These are phyloP conservation scores for Arrhopalites spinosus DNA, from an alignment of 2,888 invertebrate genomes.

Conservation along the genomic window DNA sequence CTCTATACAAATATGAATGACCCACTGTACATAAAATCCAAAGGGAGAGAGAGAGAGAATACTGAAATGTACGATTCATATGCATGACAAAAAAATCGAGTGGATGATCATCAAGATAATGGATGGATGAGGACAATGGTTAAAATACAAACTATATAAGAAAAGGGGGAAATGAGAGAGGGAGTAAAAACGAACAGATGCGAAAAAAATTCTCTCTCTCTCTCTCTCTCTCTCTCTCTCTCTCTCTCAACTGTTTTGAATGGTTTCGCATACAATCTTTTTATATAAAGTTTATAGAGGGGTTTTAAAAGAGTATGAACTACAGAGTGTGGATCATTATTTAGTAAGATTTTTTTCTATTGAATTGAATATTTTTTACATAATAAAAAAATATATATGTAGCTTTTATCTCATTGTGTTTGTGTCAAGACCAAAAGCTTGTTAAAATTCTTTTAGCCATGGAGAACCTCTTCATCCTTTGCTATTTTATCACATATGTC, in stretches of 20 bases:
- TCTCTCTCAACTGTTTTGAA: neutral
- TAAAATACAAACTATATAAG: neutral
- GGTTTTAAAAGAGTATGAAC: neutral
- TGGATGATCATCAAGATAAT: neutral
- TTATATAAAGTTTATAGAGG: neutral
- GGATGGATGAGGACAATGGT: slow-evolving; percentile 2
- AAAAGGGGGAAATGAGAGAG: neutral
- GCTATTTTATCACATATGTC: no score
- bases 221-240: neutral
- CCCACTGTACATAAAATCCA: neutral
- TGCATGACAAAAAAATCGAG: neutral
- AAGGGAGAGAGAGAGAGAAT: neutral
- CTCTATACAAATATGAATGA: no score
- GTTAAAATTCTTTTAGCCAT: slow-evolving; percentile 32
- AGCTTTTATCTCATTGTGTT: neutral
- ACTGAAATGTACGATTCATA: neutral
- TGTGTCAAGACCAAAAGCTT: slow-evolving; percentile 34
- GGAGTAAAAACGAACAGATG: slow-evolving; percentile 23
- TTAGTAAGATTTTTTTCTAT: no score
- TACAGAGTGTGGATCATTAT: neutral
- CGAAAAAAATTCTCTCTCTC: slow-evolving; percentile 29
- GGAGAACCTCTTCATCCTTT: no score
- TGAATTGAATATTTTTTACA: no score
- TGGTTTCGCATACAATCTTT: slow-evolving; percentile 28
- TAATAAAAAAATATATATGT: neutral